These are phyloP conservation scores for Lepidurus couesii DNA, from an alignment of 1,140 invertebrate species.

Conservation along the genomic window DNA sequence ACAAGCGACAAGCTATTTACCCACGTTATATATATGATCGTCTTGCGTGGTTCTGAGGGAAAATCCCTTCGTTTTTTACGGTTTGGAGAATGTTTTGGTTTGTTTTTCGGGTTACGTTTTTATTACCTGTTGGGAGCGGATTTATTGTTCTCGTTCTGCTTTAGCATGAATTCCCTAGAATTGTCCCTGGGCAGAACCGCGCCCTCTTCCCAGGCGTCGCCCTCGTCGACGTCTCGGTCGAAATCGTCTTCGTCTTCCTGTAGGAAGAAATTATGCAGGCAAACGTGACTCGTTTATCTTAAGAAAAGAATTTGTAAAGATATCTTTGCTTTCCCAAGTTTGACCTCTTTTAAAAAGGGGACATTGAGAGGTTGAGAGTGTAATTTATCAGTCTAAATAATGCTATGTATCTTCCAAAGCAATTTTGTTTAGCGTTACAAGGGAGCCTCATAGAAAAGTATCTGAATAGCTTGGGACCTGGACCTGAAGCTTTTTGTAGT, in stretches of 20 bases:
- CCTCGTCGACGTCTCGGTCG: constrained; percentile 45
- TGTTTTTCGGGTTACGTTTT: neutral
- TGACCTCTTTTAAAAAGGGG: no score
- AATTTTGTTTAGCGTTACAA: no score
- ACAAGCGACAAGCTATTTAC: neutral
- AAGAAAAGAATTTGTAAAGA: neutral
- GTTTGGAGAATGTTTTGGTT: neutral
- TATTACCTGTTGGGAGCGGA: constrained; percentile 25
- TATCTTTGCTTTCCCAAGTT: constrained; percentile 36
- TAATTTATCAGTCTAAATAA: no score
- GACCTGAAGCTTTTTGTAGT: no score
- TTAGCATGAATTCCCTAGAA: constrained; percentile 79
- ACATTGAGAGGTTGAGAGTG: no score
- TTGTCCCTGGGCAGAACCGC: constrained; percentile 78
- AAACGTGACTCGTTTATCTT: neutral
- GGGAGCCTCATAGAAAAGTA: no score
- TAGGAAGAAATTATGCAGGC: constrained; percentile 28
- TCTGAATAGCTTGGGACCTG: no score
- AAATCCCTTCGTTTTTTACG: neutral
- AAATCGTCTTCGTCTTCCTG: constrained; percentile 76
- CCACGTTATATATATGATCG: neutral
- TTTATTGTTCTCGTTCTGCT: constrained; percentile 23
- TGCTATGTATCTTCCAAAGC: no score
- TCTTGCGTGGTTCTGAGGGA: neutral
- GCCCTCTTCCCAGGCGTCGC: constrained; percentile 48